These are phyloP conservation scores for Aelia acuminata DNA, from an alignment of 2,888 invertebrate species.

Conservation along the genomic window DNA sequence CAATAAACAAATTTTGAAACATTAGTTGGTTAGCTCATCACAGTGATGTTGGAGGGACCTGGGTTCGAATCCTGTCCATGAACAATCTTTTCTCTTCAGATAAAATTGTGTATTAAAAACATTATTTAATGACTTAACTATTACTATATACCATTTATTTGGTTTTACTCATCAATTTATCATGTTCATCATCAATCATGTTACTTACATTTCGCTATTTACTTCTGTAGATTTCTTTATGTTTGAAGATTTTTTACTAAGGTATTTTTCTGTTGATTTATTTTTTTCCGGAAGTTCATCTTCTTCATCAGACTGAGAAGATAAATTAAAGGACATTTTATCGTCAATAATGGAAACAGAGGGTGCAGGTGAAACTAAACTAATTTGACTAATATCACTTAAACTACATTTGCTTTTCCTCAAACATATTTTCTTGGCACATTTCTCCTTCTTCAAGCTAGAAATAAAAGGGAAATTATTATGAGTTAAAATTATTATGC, in stretches of 20 bases:
- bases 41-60: too few relatives aligned
- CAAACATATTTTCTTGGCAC: neutral
- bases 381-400: neutral
- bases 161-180: too few relatives aligned
- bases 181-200: too few relatives aligned
- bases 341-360: neutral
- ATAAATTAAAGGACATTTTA: neutral
- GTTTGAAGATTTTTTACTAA: neutral
- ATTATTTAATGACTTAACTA: too few relatives aligned
- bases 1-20: too few relatives aligned
- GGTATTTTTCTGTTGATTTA: neutral
- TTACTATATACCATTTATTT: too few relatives aligned
- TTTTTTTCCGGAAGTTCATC: neutral
- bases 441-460: constrained; percentile 11
- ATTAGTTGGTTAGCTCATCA: too few relatives aligned
- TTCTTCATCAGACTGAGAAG: neutral
- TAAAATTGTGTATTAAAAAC: too few relatives aligned
- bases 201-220: neutral
- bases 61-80: too few relatives aligned
- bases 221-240: neutral
- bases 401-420: neutral
- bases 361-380: neutral
- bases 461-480: too few relatives aligned
- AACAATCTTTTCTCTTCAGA: too few relatives aligned
- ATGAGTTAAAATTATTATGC: too few relatives aligned